These are phyloP conservation scores for Parambassis ranga DNA, from an alignment of 2,797 vertebrate genomes.

Conservation along the genomic window DNA sequence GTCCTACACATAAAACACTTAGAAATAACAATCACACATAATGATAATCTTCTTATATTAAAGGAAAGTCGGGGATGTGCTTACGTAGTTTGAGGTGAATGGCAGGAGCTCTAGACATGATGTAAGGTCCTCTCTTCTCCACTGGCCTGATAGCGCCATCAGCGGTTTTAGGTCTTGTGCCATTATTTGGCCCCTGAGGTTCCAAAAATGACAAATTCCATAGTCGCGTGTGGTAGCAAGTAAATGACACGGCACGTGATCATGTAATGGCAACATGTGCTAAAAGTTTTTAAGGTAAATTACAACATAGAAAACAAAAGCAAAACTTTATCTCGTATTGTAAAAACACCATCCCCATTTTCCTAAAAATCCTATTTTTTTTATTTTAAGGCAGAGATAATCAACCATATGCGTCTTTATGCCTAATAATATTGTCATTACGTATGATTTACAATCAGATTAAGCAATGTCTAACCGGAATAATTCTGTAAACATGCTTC, in stretches of 20 bases:
- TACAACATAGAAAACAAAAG: too few relatives aligned
- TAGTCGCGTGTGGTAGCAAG: too few relatives aligned
- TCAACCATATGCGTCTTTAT: too few relatives aligned
- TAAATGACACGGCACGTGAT: too few relatives aligned
- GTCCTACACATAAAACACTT: too few relatives aligned
- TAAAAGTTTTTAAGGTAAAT: too few relatives aligned
- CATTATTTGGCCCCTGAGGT: slow-evolving; percentile 47
- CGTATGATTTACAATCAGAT: background rate
- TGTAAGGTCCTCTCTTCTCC: slow-evolving; percentile 92
- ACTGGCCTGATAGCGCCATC: slow-evolving; percentile 65
- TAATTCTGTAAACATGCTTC: rapidly evolving
- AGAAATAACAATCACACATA: rapidly evolving
- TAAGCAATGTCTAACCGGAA: rapidly evolving
- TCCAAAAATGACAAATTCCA: background rate
- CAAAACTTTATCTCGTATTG: too few relatives aligned
- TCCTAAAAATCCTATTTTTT: too few relatives aligned
- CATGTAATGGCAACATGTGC: too few relatives aligned
- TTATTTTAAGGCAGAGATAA: too few relatives aligned
- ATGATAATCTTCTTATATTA: background rate
- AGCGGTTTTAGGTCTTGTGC: slow-evolving; percentile 62
- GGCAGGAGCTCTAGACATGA: slow-evolving; percentile 87
- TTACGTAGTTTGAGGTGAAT: slow-evolving; percentile 92
- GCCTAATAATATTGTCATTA: background rate
- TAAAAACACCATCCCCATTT: too few relatives aligned
- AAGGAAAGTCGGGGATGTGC: slow-evolving; percentile 37